Percentiles rank a stretch among this genome's conserved stretches.
phyloP scores from a whole-genome alignment of 2,797 vertebrate species.

The Intellagama lesueurii region DNA sequence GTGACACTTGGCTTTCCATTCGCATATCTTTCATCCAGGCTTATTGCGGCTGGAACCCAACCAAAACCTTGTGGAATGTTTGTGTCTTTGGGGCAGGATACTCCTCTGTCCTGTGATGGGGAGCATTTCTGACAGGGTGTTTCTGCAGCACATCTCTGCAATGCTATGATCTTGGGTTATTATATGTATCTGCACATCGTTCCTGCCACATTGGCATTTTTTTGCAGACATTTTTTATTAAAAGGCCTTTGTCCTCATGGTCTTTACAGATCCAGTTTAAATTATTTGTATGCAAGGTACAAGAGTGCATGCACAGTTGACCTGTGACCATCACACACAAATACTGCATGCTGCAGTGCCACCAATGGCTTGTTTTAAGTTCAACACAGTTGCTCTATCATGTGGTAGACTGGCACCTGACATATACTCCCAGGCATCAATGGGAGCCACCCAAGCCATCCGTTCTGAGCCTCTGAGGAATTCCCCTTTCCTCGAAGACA shows the following conservation, averaged over 20 bases:
- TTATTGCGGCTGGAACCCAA: slow-evolving; percentile 25
- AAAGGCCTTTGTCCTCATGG: background rate
- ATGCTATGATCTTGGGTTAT: background rate
- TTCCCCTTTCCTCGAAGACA: too few relatives aligned
- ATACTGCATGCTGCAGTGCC: background rate
- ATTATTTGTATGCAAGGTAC: background rate
- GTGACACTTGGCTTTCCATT: slow-evolving; percentile 23
- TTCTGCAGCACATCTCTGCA: background rate
- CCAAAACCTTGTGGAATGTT: slow-evolving; percentile 22
- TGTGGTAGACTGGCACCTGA: background rate
- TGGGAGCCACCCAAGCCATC: background rate
- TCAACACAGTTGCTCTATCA: background rate
- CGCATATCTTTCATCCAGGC: slow-evolving; percentile 32
- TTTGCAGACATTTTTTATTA: too few relatives aligned
- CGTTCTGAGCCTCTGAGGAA: background rate
- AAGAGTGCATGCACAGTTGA: background rate
- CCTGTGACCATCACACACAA: background rate
- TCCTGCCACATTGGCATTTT: too few relatives aligned
- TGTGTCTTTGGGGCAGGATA: background rate
- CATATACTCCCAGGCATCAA: too few relatives aligned
- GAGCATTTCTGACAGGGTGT: background rate
- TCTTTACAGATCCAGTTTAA: background rate
- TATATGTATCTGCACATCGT: background rate
- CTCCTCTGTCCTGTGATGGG: background rate
- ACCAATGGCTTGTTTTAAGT: too few relatives aligned